phyloP scores from a whole-genome alignment of 2,113 vertebrate genomes.

The Nansenia antarctica region DNA sequence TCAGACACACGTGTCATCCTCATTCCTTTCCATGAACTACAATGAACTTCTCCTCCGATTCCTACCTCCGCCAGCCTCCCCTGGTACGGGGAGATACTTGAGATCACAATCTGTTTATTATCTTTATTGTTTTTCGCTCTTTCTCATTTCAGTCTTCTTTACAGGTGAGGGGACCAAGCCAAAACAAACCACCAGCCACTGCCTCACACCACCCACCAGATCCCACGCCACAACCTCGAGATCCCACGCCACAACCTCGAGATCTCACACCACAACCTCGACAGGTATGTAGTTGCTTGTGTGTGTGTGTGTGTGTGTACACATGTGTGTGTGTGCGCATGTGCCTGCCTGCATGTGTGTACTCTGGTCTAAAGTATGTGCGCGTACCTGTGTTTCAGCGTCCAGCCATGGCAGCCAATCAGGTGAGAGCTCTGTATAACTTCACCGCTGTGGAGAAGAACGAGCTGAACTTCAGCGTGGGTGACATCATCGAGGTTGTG shows the following conservation, averaged over 20 bases:
- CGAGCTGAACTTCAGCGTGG: conserved; percentile 78
- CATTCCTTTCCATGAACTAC: no score
- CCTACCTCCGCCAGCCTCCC: no score
- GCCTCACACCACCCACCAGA: background rate
- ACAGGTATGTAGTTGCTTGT: conserved; percentile 14
- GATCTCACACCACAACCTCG: background rate
- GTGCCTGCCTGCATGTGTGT: background rate
- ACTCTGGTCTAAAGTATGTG: background rate
- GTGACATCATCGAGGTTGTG: conserved; percentile 83
- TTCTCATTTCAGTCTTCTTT: background rate
- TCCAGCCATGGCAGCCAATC: conserved; percentile 5
- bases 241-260: background rate
- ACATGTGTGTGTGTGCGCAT: background rate
- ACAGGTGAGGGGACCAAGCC: background rate
- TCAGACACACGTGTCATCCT: no score
- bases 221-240: background rate
- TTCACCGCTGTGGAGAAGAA: conserved; percentile 82
- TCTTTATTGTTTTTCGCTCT: background rate
- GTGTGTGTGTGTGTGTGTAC: background rate
- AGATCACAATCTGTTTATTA: background rate
- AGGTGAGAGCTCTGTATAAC: conserved; percentile 82
- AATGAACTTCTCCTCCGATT: no score
- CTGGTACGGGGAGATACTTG: no score
- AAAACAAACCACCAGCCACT: background rate
- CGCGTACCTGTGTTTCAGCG: conserved; percentile 15